Evolutionary conservation across 2,113 vertebrate species (phyloP), one percentile per base, ranked within the genome.

Genomic region (Poecilia latipinna): DNA sequence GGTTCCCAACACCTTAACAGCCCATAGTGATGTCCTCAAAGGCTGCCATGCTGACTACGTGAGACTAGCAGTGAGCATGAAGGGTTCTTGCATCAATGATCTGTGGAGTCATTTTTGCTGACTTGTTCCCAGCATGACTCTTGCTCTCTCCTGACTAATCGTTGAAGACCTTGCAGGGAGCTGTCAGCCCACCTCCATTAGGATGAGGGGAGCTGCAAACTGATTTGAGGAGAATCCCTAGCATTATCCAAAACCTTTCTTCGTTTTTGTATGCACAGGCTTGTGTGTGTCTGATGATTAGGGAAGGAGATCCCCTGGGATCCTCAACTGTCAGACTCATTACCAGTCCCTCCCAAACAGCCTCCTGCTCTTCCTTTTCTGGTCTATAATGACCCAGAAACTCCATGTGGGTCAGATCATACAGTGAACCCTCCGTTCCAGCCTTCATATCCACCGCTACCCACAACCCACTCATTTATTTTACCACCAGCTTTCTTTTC

Each of bases 341-440:
- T 89, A 91, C 65, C 24, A 69, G 61, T 19, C 29, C 35, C 35
- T n/a, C 31, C 37, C 61, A 10, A 19, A 57, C n/a, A 29, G 31
- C 64, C 67, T 29, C 54, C 64, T 39, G 60, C 66, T 51, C 65
- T 75, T 63, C 71, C 65, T 69, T 77, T 48, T 37, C 71, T 78
- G 86, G 60, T 83, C 82, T 77, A 0, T 26, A 73, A 63, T 75
- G 88, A 86, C 88, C 87, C 80, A 91, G 74, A 91, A 90, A 88
- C 82, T 88, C 64, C 74, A 90, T 88, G 65, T 86, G 84, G 83
- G 88, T 91, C 88, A 88, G 44, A 85, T 71, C 67, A 54, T 5
- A 39, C 74, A 28, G 74, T 71, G 77, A 85, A 61, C 72, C 72
- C 63, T 75, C 51, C 31, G 48, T 42, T 85, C 66, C 71, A 39